phyloP scores from a whole-genome alignment of 2,888 invertebrate genomes.

The Amorpha juglandis region DNA sequence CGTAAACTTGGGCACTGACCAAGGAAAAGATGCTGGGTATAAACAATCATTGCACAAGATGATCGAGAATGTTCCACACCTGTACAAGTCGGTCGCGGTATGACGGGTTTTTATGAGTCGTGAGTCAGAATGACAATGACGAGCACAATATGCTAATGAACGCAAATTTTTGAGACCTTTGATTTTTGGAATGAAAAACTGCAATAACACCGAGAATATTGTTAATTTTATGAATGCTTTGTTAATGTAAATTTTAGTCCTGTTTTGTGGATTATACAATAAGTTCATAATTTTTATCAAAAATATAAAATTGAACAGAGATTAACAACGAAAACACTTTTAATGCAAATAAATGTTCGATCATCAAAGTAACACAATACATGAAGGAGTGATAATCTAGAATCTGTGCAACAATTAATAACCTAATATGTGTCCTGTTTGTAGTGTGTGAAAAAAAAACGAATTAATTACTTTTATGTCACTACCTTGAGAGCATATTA shows the following conservation, averaged over 20 bases:
- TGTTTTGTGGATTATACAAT: too few species aligned
- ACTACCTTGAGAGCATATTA: background rate
- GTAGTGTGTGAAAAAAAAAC: too few species aligned
- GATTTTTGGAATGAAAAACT: slow-evolving; percentile 32
- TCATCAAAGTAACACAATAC: too few species aligned
- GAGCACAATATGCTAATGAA: slow-evolving; percentile 55
- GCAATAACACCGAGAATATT: slow-evolving; percentile 13
- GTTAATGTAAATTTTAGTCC: background rate
- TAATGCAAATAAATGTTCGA: too few species aligned
- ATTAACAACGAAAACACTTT: too few species aligned
- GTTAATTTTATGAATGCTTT: background rate
- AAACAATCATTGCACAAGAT: slow-evolving; percentile 33
- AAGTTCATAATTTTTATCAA: too few species aligned
- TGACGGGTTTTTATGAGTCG: slow-evolving; percentile 38
- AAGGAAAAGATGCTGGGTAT: slow-evolving; percentile 31
- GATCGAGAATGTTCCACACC: slow-evolving; percentile 43
- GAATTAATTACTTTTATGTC: too few species aligned
- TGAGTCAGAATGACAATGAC: slow-evolving; percentile 57
- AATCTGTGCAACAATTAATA: too few species aligned
- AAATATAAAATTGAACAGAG: too few species aligned
- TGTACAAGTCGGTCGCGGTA: slow-evolving; percentile 29
- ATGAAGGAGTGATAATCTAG: too few species aligned
- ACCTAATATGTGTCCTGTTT: too few species aligned
- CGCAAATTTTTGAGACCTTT: slow-evolving; percentile 43
- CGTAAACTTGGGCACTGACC: slow-evolving; percentile 17